Evolutionary conservation across 2,797 vertebrate genomes (phyloP).

Genomic region (Muscicapa striata): DNA sequence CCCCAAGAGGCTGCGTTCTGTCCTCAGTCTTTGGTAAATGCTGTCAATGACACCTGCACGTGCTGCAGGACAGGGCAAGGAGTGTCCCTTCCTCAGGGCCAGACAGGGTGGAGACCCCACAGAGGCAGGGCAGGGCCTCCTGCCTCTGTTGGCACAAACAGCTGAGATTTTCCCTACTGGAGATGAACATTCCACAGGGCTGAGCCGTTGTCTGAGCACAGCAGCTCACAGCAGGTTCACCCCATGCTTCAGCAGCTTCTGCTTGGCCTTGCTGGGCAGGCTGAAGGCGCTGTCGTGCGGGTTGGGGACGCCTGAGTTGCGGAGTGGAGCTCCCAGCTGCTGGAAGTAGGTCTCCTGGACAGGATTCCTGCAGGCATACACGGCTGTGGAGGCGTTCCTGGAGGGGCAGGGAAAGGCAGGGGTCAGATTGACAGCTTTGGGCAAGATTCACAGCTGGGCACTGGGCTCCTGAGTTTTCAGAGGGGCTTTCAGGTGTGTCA

Average conservation of each 20-base stretch:
- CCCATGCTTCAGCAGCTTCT: constrained; percentile 92
- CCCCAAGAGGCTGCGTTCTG: accelerated
- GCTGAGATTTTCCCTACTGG: not conserved
- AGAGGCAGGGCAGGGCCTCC: not conserved
- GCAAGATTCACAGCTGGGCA: not conserved
- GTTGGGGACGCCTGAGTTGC: constrained; percentile 91
- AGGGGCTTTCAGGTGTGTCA: not conserved
- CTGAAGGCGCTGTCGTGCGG: constrained; percentile 88
- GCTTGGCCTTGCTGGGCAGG: constrained; percentile 86
- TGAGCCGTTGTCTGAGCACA: accelerated
- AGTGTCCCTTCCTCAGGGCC: not conserved
- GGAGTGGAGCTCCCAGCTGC: constrained; percentile 78
- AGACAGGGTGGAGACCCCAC: not conserved
- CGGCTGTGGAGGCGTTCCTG: constrained; percentile 85
- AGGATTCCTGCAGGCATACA: constrained; percentile 84
- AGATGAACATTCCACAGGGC: not conserved
- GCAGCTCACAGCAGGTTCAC: constrained; percentile 85
- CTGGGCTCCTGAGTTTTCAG: too few species aligned
- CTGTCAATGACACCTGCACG: accelerated
- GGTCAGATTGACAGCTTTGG: not conserved
- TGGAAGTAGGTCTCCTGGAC: constrained; percentile 94
- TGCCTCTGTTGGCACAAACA: accelerated
- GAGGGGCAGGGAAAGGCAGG: not conserved
- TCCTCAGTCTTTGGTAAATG: constrained; percentile 1
- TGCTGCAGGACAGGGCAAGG: not conserved